Conservation (phyloP, 2,113 vertebrate species). For the Archilochus colubris region DNA sequence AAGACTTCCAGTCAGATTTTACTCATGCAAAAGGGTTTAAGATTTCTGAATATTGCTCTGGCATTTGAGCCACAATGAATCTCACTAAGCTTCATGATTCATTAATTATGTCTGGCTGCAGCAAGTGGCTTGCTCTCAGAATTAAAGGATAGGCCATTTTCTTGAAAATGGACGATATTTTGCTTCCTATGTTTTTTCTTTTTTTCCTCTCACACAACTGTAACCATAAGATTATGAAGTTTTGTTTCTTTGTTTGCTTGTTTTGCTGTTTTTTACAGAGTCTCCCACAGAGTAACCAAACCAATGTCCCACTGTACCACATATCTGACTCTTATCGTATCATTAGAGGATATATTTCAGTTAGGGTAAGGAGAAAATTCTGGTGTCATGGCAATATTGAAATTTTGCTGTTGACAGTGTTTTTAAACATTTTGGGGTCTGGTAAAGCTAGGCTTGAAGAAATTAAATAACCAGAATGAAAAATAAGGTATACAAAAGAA, state of each 20-base stretch:
- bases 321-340: neutral
- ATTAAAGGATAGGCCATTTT: neutral
- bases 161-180: neutral
- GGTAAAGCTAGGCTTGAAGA: neutral
- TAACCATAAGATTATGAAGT: rapidly evolving
- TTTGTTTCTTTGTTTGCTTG: neutral
- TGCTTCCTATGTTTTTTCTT: neutral
- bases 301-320: neutral
- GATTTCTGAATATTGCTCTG: neutral
- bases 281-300: neutral
- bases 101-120: neutral
- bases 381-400: neutral
- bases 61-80: neutral
- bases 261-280: neutral
- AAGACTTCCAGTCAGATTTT: neutral
- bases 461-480: neutral
- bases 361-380: neutral
- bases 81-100: neutral
- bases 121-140: neutral
- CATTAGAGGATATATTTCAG: neutral
- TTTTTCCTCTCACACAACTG: neutral
- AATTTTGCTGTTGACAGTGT: neutral
- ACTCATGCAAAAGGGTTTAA: neutral
- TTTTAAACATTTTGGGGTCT: neutral
- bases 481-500: neutral